Percentiles rank a stretch among this genome's conserved stretches.
phyloP scores from a whole-genome alignment of 2,888 invertebrate genomes.

The Cephus pulcher region DNA sequence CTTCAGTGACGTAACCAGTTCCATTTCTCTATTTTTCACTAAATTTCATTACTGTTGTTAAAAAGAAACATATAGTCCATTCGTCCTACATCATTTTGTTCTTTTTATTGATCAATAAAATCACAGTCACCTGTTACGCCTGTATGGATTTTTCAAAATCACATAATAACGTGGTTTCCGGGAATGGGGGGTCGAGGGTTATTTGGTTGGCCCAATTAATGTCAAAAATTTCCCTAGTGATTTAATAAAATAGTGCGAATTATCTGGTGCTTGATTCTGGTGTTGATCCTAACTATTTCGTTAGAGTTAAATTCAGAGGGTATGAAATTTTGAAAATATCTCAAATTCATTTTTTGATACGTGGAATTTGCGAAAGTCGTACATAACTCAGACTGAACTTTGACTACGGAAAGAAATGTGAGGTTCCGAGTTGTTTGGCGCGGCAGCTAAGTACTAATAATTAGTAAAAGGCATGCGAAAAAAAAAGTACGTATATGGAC shows the following conservation, averaged over 20 bases:
- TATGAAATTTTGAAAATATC: not conserved
- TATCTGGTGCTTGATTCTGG: not conserved
- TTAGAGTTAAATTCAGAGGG: not conserved
- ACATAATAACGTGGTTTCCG: not conserved
- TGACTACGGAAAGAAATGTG: not conserved
- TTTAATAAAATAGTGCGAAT: not conserved
- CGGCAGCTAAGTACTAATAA: not conserved
- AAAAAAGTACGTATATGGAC: not conserved
- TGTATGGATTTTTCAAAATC: not conserved
- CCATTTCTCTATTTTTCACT: no score
- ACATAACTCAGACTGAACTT: not conserved
- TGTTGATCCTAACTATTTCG: not conserved
- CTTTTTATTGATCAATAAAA: not conserved
- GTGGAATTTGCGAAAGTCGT: not conserved
- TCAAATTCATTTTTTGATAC: not conserved
- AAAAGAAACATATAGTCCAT: no score
- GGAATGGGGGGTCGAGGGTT: not conserved
- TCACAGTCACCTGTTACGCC: not conserved
- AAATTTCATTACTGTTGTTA: no score
- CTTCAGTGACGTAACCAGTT: no score
- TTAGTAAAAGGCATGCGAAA: not conserved
- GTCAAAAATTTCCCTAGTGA: not conserved
- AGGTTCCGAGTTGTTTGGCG: not conserved
- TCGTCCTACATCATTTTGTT: no score
- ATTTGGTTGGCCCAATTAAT: no score